A percentile compares a stretch with the other conserved stretches of the same genome.
Conservation (phyloP, 2,797 vertebrate species). For the Bovichtus variegatus region DNA sequence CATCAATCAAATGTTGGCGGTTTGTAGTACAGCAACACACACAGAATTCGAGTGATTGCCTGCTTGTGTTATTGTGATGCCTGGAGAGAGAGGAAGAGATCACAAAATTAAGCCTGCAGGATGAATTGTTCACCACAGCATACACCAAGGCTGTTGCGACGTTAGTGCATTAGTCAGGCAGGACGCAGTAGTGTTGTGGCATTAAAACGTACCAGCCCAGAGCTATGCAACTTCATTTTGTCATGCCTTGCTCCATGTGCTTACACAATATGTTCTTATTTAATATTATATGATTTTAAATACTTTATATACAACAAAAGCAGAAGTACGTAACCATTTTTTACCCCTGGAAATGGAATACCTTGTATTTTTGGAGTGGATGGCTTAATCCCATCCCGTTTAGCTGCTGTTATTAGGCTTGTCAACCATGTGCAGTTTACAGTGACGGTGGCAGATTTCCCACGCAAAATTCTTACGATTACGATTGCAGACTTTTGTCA, state of each 20-base stretch:
- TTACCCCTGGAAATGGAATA: too few species aligned
- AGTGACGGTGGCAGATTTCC: too few species aligned
- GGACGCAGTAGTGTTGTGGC: neutral
- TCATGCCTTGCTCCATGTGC: neutral
- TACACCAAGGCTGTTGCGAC: conserved; percentile 5
- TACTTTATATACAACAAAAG: neutral
- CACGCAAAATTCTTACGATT: too few species aligned
- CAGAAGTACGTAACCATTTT: too few species aligned
- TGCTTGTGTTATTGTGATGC: conserved; percentile 14
- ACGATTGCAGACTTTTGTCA: too few species aligned
- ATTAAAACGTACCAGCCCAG: conserved; percentile 6
- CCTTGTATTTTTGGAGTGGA: too few species aligned
- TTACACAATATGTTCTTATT: neutral
- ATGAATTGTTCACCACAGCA: conserved; percentile 2
- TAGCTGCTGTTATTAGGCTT: too few species aligned
- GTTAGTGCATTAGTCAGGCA: conserved; percentile 26
- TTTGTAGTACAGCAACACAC: neutral
- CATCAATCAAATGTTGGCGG: conserved; percentile 57
- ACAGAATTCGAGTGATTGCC: conserved; percentile 17
- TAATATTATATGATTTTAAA: neutral
- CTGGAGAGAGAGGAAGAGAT: conserved; percentile 9
- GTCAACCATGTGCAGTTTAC: too few species aligned
- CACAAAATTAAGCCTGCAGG: conserved; percentile 36
- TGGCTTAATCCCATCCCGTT: too few species aligned
- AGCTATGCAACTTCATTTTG: conserved; percentile 14